Evolutionary conservation across 2,888 invertebrate genomes (phyloP).

Genomic region (Callyntrura sp.): DNA sequence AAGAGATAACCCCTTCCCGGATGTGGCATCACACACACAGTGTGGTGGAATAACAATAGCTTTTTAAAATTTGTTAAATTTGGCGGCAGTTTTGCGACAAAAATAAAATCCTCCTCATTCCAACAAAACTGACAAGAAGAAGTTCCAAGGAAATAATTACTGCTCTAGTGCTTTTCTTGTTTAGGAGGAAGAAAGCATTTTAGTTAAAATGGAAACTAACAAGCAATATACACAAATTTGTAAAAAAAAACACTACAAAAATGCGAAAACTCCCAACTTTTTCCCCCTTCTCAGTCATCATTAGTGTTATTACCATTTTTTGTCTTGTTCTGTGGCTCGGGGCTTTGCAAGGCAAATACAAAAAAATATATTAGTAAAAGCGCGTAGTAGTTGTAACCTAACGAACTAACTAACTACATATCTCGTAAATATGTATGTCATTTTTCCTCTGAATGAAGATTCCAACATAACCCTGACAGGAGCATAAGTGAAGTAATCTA

Average conservation of each 20-base stretch:
- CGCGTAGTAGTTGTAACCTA: neutral
- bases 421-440: no score
- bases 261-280: no score
- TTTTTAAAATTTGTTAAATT: neutral
- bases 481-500: neutral
- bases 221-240: neutral
- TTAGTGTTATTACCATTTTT: neutral
- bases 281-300: neutral
- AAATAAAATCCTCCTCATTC: neutral
- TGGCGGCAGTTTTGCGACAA: neutral
- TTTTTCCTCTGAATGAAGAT: neutral
- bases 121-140: neutral
- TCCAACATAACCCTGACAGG: neutral
- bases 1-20: neutral
- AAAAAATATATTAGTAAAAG: neutral
- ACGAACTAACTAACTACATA: no score
- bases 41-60: neutral
- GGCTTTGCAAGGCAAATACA: conserved; percentile 3
- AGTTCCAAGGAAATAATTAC: conserved; percentile 10
- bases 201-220: neutral
- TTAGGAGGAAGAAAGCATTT: neutral
- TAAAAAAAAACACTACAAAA: conserved; percentile 4
- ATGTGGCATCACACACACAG: neutral
- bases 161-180: no score
- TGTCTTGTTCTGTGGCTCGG: neutral